Conservation (phyloP, 1,140 invertebrate species). For the Apis cerana region DNA sequence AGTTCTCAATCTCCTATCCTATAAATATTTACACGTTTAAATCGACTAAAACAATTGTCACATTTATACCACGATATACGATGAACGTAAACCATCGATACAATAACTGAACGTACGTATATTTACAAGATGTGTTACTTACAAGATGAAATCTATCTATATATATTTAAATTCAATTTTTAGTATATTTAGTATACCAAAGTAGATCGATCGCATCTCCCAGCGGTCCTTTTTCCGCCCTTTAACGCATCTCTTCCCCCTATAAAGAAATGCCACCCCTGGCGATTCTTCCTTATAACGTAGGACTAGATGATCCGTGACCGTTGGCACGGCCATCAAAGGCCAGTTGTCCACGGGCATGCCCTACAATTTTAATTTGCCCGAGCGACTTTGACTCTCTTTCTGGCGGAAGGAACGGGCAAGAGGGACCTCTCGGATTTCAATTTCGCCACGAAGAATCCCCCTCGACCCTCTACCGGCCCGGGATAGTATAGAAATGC, state of each 20-base stretch:
- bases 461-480: conserved; percentile 63
- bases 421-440: conserved; percentile 75
- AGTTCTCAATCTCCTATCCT: too few relatives aligned
- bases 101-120: too few relatives aligned
- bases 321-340: conserved; percentile 45
- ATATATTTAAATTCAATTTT: too few relatives aligned
- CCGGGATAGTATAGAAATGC: conserved; percentile 74
- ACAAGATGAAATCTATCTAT: too few relatives aligned
- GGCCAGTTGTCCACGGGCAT: conserved; percentile 42
- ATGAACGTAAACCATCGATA: too few relatives aligned
- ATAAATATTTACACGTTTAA: too few relatives aligned
- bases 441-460: conserved; percentile 77
- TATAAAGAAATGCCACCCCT: conserved; percentile 11
- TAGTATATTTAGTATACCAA: too few relatives aligned
- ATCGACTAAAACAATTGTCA: too few relatives aligned
- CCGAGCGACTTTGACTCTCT: conserved; percentile 62
- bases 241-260: not conserved
- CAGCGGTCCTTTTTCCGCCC: not conserved
- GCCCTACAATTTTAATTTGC: conserved; percentile 70
- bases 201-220: not conserved
- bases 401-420: conserved; percentile 55
- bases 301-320: conserved; percentile 47
- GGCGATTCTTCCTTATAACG: conserved; percentile 15
- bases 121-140: too few relatives aligned
- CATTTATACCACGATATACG: too few relatives aligned